Evolutionary conservation across 2,888 invertebrate species (phyloP), one percentile per base, ranked within the genome.

Genomic region (Oscheius sp.): DNA sequence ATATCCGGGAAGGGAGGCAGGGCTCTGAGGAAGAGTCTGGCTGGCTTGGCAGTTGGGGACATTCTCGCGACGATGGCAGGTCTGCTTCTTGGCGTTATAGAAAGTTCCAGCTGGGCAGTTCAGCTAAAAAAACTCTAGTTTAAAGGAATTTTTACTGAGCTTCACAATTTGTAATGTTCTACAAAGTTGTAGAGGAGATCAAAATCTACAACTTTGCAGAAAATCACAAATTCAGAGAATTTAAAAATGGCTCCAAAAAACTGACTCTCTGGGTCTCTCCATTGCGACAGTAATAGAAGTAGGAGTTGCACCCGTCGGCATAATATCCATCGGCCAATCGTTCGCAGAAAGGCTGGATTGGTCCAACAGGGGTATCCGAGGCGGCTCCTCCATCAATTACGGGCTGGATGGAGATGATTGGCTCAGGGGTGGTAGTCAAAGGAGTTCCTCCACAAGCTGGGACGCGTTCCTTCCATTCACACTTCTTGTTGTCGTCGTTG

Each of bases 81-180:
- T 20, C 12, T 68, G 37, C 39, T 37, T 55, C 27, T 69, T 45
- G 5, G 71, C 8, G 45, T 76, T 71, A 72, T 74, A 84, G 63
- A 71, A 69, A n/a, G 78, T 65, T 39, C 79, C 82, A 12, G 64
- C 39, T 6, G 77, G 82, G 46, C 84, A 84, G 12, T 31, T 17
- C 64, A 68, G 58, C 64, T 68, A 34, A 25, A 39, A 39, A 10
- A 31, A n/a, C n/a, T 6, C 17, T 10, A 55, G 3, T 4, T 17
- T 23, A 5, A 27, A 37, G 37, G 12, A 37, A 37, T 37, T 8
- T 37, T 37, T 10, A 37, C 12, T 37, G 37, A 12, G 12, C 8
- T 37, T 37, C 8, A 10, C 10, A 10, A 12, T 8, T 12, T n/a
- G n/a, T n/a, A n/a, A n/a, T n/a, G n/a, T n/a, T n/a, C n/a, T n/a